Evolutionary conservation across 2,888 invertebrate genomes (phyloP).

Genomic region (Hedya salicella): DNA sequence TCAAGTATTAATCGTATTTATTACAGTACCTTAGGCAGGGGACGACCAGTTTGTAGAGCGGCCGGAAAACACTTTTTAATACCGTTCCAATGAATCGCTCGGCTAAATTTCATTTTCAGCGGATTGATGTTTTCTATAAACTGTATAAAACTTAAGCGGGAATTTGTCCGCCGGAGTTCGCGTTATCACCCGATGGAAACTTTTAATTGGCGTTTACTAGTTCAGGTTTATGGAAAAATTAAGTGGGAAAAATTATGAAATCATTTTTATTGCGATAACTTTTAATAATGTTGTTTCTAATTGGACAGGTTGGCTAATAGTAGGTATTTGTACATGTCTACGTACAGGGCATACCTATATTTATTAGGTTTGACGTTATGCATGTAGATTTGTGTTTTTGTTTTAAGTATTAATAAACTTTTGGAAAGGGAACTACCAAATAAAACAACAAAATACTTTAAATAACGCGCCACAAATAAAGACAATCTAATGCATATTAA

Average conservation of each 20-base stretch:
- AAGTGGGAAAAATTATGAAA: neutral
- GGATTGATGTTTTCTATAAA: slow-evolving; percentile 31
- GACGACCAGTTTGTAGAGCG: slow-evolving; percentile 27
- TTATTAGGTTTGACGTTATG: too few species aligned
- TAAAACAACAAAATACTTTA: too few species aligned
- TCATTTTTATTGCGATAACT: neutral
- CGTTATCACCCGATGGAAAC: slow-evolving; percentile 24
- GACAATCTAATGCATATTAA: too few species aligned
- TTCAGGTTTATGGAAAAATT: neutral
- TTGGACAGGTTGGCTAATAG: too few species aligned
- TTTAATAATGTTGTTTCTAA: neutral
- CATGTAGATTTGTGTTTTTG: too few species aligned
- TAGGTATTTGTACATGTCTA: too few species aligned
- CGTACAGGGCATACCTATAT: too few species aligned
- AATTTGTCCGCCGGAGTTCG: slow-evolving; percentile 1
- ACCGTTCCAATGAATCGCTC: slow-evolving; percentile 13
- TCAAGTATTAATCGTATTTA: too few species aligned
- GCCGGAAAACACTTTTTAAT: slow-evolving; percentile 21
- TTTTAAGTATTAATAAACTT: too few species aligned
- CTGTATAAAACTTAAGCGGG: slow-evolving; percentile 7
- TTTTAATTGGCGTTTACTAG: slow-evolving; percentile 37
- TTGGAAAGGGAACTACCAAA: too few species aligned
- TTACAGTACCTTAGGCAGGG: too few species aligned
- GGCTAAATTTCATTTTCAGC: slow-evolving; percentile 3
- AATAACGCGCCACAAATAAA: too few species aligned